Evolutionary conservation across 2,113 vertebrate species (phyloP).

Genomic region (Hylia prasina): DNA sequence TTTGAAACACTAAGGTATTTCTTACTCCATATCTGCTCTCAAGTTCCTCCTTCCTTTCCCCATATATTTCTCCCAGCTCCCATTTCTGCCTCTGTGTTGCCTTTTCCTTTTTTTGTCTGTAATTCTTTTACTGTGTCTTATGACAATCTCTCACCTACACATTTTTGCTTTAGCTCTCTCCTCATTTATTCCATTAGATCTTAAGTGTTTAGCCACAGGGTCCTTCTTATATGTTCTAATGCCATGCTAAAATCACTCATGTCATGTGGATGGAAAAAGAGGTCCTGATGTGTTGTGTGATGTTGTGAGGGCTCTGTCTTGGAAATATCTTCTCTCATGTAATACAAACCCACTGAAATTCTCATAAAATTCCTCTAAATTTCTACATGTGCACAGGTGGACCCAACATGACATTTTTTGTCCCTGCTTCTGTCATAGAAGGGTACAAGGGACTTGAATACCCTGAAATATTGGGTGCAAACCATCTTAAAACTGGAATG

Average conservation of each 20-base stretch:
- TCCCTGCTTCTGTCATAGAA: background rate
- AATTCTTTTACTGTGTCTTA: background rate
- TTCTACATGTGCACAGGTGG: background rate
- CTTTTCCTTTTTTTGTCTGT: background rate
- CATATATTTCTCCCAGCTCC: background rate
- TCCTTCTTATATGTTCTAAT: background rate
- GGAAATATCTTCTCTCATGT: background rate
- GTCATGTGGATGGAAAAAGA: background rate
- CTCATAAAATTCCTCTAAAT: background rate
- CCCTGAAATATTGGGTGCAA: background rate
- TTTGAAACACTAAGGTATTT: background rate
- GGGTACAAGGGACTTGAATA: background rate
- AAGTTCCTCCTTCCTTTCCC: background rate
- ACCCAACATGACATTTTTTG: accelerated
- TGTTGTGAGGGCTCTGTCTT: background rate
- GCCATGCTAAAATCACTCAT: background rate
- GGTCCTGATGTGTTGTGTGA: background rate
- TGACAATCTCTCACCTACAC: background rate
- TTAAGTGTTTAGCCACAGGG: background rate
- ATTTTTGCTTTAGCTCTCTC: background rate
- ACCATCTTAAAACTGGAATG: background rate
- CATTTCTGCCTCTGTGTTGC: background rate
- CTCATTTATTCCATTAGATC: background rate
- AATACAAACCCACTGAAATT: background rate
- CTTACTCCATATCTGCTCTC: background rate